Evolutionary conservation across 37 sponge, comb jelly and placozoan genomes (phyloP).

Genomic region (Corticium candelabrum): DNA sequence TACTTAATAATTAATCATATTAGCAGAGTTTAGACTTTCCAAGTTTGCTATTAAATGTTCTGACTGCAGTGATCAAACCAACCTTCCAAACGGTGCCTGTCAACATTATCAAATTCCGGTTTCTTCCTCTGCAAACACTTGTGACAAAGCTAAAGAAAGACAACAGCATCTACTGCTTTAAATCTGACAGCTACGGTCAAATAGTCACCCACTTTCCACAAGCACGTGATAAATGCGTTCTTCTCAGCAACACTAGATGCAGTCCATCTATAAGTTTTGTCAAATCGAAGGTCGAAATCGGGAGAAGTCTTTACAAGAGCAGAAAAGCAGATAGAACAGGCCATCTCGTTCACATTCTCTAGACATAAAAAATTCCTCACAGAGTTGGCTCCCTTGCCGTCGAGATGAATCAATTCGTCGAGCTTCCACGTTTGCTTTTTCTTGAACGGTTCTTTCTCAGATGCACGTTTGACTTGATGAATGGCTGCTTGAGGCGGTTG

Average conservation of each 20-base stretch:
- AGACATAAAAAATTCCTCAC: neutral
- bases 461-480: neutral
- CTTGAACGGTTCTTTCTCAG: constrained; percentile 18
- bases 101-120: constrained; percentile 47
- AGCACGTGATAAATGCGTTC: constrained; percentile 40
- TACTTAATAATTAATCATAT: too few relatives aligned
- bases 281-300: constrained; percentile 44
- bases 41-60: too few relatives aligned
- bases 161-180: neutral
- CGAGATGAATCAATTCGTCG: constrained; percentile 43
- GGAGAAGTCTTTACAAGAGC: too few relatives aligned
- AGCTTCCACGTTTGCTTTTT: constrained; percentile 53
- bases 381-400: constrained; percentile 36
- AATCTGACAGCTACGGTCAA: neutral
- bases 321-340: too few relatives aligned
- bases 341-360: neutral
- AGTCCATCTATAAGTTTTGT: constrained; percentile 65
- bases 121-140: constrained; percentile 31
- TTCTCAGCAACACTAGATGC: constrained; percentile 58
- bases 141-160: constrained; percentile 24
- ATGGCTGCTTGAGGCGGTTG: neutral
- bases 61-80: too few relatives aligned
- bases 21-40: too few relatives aligned
- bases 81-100: constrained; percentile 47
- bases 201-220: constrained; percentile 40